Base-by-base conservation (phyloP, 2,113 vertebrate genomes). In the Elephas maximus region DNA sequence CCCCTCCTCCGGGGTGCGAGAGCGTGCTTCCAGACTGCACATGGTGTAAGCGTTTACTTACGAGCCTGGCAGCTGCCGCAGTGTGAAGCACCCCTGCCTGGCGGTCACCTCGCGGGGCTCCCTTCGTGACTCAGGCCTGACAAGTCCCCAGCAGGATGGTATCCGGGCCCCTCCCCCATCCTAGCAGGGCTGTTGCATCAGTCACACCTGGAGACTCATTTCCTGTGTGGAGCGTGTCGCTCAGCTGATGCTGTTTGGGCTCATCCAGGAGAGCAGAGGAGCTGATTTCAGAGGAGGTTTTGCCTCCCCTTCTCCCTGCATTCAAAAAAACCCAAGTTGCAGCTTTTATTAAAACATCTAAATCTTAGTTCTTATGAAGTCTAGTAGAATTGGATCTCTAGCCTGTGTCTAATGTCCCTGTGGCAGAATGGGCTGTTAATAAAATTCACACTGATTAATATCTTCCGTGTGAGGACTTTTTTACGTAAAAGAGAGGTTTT, bases 51-150 rank as follows among this genome's bases (percentile, higher is more conserved):
- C 37, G 2, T 37, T 37, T 37, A 37, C 37, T 37, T 37, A 37
- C 37, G 2, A 23, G 28, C 28, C 67, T 30, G 67, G 11, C 12
- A 69, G 28, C 30, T 69, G 28, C 67, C 14, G 30, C 11, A 30
- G 26, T 15, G 67, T 6, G 60, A 62, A 62, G 60, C 21, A 4
- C 21, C 21, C 2, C 69, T 73, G 33, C 15, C 33, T 20, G 5
- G 18, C 17, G n/a, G n/a, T 18, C 7, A 21, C 20, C 73, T 74
- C 24, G 21, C 9, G 5, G 71, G 0, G 67, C 41, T 80, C 53
- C 60, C 45, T 17, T 18, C 28, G 4, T 83, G n/a, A 92, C 91
- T 96, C 62, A 82, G 73, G 41, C 62, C 93, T 85, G 86, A 60
- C 4, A 41, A 30, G 26, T 28, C 41, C 1, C 28, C 30, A n/a